phyloP scores from a whole-genome alignment of 2,113 vertebrate genomes.

The Apodemus sylvaticus region DNA sequence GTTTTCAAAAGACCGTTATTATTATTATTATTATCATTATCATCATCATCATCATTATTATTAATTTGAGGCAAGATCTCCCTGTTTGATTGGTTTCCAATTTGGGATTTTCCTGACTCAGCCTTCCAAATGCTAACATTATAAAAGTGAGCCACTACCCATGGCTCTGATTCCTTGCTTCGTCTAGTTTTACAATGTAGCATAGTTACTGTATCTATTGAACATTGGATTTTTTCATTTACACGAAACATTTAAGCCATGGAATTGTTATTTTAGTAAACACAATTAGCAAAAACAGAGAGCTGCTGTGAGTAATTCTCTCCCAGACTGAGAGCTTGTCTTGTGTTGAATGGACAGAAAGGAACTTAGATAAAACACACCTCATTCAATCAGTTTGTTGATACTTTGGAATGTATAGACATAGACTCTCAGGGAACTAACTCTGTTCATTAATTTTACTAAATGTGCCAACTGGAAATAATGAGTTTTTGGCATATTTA shows the following conservation, averaged over 20 bases:
- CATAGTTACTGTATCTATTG: neutral
- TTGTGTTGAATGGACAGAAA: neutral
- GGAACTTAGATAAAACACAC: neutral
- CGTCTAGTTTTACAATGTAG: neutral
- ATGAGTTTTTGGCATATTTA: neutral
- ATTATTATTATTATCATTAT: neutral
- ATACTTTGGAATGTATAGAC: neutral
- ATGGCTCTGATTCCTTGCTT: neutral
- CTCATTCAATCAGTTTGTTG: neutral
- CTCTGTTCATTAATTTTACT: neutral
- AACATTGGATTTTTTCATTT: neutral
- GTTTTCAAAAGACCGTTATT: neutral
- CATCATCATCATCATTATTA: neutral
- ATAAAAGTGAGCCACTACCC: no score
- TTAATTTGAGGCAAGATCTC: neutral
- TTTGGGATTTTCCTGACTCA: neutral
- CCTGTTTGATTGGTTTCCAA: neutral
- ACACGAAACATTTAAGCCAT: slow-evolving; percentile 36
- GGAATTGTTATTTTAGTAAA: neutral
- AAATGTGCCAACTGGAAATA: slow-evolving; percentile 14
- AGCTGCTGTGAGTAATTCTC: neutral
- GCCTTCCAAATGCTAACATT: neutral
- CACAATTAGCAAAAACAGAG: slow-evolving; percentile 20
- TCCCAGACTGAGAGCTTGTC: neutral
- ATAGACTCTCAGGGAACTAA: neutral